Conservation (phyloP, 2,888 invertebrate genomes). For the Malthinus flaveolus region DNA sequence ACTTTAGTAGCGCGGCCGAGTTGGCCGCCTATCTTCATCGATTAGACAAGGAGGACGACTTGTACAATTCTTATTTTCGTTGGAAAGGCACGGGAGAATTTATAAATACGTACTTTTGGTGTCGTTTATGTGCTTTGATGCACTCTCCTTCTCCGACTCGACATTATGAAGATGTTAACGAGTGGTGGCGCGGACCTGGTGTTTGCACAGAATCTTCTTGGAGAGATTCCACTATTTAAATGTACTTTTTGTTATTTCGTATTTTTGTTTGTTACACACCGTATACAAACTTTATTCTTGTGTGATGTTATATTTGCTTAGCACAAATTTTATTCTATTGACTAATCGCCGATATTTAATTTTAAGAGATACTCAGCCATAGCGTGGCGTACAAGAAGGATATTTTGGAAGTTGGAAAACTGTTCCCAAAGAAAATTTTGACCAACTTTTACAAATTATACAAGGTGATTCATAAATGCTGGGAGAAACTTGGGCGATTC, state of each 20-base stretch:
- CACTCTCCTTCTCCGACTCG: slow-evolving; percentile 64
- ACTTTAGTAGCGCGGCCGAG: slow-evolving; percentile 85
- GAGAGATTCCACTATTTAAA: slow-evolving; percentile 48
- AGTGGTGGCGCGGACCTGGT: slow-evolving; percentile 88
- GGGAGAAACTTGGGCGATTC: no score
- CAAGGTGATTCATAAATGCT: no score
- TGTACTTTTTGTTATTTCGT: slow-evolving; percentile 2
- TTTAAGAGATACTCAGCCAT: no score
- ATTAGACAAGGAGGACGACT: slow-evolving; percentile 82
- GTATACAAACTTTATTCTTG: no score
- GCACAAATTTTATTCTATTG: no score
- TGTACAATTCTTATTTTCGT: slow-evolving; percentile 93
- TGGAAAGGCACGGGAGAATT: slow-evolving; percentile 93
- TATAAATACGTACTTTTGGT: slow-evolving; percentile 95
- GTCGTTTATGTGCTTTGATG: slow-evolving; percentile 83
- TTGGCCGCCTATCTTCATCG: slow-evolving; percentile 84
- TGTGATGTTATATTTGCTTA: no score
- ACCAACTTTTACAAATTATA: no score
- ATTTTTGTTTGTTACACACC: background rate
- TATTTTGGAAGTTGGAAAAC: no score
- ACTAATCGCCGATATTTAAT: no score
- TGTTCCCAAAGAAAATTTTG: no score
- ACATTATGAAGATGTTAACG: slow-evolving; percentile 81
- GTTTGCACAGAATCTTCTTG: slow-evolving; percentile 76
- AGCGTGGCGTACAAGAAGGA: no score